A percentile compares a stretch with the other conserved stretches of the same genome.
Conservation (phyloP, 2,888 invertebrate species). For the Thalpophila matura region DNA sequence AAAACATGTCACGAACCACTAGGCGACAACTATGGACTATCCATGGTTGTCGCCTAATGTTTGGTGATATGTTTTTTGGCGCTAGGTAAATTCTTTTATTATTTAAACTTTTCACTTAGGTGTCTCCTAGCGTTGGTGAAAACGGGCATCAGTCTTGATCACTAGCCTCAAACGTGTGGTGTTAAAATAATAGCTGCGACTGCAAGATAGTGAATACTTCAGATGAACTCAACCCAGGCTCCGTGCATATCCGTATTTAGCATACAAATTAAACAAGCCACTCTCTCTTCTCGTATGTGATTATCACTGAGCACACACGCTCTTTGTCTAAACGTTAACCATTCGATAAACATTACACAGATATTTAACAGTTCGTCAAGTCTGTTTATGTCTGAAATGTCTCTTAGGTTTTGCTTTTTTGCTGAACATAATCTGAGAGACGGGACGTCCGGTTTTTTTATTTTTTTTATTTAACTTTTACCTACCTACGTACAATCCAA, state of each 20-base stretch:
- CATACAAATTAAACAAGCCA: conserved; percentile 48
- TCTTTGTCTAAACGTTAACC: conserved; percentile 41
- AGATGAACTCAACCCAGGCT: conserved; percentile 2
- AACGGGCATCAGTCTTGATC: too few species aligned
- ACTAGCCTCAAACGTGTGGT: neutral
- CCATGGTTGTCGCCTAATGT: too few species aligned
- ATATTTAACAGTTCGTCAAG: neutral
- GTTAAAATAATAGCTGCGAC: neutral
- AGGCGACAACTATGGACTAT: too few species aligned
- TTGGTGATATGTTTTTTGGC: too few species aligned
- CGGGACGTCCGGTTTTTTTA: too few species aligned
- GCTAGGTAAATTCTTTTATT: too few species aligned
- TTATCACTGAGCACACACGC: conserved; percentile 41
- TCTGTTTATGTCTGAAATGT: neutral
- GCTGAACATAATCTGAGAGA: too few species aligned
- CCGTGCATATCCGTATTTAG: conserved; percentile 43
- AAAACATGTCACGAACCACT: too few species aligned
- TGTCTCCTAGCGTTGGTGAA: too few species aligned
- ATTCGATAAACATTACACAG: conserved; percentile 28
- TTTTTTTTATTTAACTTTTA: too few species aligned
- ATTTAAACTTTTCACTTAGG: too few species aligned
- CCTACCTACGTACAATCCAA: too few species aligned
- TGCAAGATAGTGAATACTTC: neutral
- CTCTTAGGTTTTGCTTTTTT: neutral
- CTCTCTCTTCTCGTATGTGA: conserved; percentile 55